Percentiles rank a stretch among this genome's conserved stretches.
phyloP scores from a whole-genome alignment of 2,113 vertebrate species.

The Antigone vipio region DNA sequence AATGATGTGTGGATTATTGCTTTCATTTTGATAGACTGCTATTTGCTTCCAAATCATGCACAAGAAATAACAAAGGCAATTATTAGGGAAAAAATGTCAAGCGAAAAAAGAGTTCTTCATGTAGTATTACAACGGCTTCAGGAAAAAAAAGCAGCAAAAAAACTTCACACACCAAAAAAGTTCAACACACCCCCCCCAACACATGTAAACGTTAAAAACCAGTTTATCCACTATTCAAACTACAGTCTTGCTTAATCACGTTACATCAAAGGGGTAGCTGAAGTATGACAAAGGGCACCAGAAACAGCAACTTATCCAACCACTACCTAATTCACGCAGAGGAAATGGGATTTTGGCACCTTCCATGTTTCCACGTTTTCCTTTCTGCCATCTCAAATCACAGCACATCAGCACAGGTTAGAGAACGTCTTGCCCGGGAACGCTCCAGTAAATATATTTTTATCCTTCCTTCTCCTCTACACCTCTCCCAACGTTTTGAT shows the following conservation, averaged over 20 bases:
- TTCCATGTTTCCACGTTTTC: neutral
- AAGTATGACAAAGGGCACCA: constrained; percentile 56
- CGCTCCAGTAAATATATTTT: neutral
- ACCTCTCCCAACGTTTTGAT: too few species aligned
- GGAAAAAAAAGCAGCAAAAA: neutral
- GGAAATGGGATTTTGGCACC: constrained; percentile 9
- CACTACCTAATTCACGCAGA: neutral
- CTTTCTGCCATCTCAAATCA: neutral
- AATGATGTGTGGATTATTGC: neutral
- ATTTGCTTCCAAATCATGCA: neutral
- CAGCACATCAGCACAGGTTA: neutral
- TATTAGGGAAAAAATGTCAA: neutral
- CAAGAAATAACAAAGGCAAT: neutral
- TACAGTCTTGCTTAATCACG: constrained; percentile 2
- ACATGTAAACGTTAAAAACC: constrained; percentile 4
- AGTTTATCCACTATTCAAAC: constrained; percentile 41
- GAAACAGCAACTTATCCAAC: neutral
- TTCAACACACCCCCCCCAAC: neutral
- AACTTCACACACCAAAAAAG: neutral
- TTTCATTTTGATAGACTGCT: neutral
- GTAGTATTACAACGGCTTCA: neutral
- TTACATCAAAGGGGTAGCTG: neutral
- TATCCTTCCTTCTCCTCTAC: neutral
- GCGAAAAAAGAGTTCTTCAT: neutral
- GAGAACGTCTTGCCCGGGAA: neutral